phyloP scores from a whole-genome alignment of 53 echinoderm and acorn worm genomes.

The Paracentrotus lividus region DNA sequence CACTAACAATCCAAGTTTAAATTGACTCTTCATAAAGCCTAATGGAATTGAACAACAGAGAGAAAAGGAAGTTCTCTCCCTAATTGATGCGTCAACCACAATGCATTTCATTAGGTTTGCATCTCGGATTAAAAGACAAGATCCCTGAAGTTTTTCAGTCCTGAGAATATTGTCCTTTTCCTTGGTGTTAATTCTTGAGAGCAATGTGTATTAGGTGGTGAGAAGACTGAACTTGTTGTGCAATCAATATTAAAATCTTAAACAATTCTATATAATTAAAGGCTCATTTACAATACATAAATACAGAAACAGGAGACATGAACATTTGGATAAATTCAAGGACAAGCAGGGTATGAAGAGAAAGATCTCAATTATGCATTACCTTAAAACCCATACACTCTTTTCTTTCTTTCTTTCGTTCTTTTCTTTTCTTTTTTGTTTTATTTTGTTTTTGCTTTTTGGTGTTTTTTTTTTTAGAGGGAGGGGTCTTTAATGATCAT shows the following conservation, averaged over 20 bases:
- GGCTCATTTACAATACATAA: neutral
- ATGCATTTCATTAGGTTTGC: neutral
- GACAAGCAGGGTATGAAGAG: too few relatives aligned
- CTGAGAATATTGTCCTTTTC: neutral
- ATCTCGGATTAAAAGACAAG: neutral
- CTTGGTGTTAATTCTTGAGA: neutral
- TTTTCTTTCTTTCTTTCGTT: too few relatives aligned
- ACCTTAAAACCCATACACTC: too few relatives aligned
- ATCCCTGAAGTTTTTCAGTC: neutral
- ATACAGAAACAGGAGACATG: neutral
- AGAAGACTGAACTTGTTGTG: neutral
- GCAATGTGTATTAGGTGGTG: neutral
- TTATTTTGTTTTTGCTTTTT: too few relatives aligned
- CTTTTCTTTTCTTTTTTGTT: too few relatives aligned
- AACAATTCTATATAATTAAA: too few relatives aligned
- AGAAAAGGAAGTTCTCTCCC: constrained; percentile 4
- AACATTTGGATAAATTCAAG: too few relatives aligned
- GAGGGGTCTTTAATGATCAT: too few relatives aligned
- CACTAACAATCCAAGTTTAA: constrained; percentile 20
- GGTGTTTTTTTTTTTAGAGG: too few relatives aligned
- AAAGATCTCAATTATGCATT: too few relatives aligned
- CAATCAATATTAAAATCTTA: too few relatives aligned
- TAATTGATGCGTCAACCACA: neutral
- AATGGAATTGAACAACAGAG: constrained; percentile 36
- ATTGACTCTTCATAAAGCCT: constrained; percentile 20